Base-by-base conservation (phyloP, 2,797 vertebrate genomes). In the Bovichtus diacanthus region DNA sequence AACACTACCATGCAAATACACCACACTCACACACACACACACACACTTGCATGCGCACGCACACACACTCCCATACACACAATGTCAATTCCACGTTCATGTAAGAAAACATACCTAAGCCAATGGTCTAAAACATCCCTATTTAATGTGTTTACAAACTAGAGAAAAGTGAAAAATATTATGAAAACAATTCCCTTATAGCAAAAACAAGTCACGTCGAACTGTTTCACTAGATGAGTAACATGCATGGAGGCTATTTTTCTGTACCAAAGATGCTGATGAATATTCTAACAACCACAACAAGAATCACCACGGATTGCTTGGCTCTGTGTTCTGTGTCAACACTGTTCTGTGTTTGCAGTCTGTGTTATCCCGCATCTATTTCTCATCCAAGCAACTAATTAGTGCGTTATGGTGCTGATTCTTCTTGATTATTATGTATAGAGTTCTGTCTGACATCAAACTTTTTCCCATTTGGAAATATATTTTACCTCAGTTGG, bases 231-330 rank as follows among this genome's bases (percentile, higher is more conserved):
- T 70, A 67, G 74, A 86, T 84, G 87, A 85, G 80, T 74, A 90
- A 90, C 74, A 84, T 82, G 88, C 78, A 87, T 85, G 66, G 76
- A 75, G 91, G 89, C 85, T 88, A 84, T 89, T 89, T 92, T 91
- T 88, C 82, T 70, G 78, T 78, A 81, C 76, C 67, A 78, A 89
- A 81, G 86, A 88, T 71, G 49, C 84, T 85, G 83, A 92, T 89
- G 85, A 93, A 92, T 93, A 92, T 91, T 92, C 85, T 81, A 91
- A 87, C 86, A 90, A 86, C 78, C 81, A 87, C 66, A 87, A 90
- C 81, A 90, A 89, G 76, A 80, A 88, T 63, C 82, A 82, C 82
- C 47, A 63, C 44, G 65, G 70, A 88, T 81, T 78, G 68, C 72
- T 85, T 80, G 81, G 84, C 80, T 83, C 89, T 54, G 78, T 78